phyloP scores from a whole-genome alignment of 2,113 vertebrate genomes.

The Gopherus evgoodei region DNA sequence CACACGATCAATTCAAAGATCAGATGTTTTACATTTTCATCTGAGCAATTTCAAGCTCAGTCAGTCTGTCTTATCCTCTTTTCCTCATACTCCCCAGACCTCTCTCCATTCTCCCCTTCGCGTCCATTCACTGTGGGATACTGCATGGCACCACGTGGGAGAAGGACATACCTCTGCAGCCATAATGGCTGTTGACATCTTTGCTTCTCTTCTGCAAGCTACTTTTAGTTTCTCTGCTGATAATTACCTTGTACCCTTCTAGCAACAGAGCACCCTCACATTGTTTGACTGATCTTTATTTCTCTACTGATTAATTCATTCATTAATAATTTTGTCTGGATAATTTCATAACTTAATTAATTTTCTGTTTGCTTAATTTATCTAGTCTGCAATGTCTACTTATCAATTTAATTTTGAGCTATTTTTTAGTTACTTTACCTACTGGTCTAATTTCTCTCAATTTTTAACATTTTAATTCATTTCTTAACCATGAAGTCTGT shows the following conservation, averaged over 20 bases:
- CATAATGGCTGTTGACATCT: not conserved
- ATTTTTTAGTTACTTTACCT: conserved; percentile 42
- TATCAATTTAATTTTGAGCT: conserved; percentile 54
- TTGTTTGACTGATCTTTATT: not conserved
- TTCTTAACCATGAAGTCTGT: conserved; percentile 40
- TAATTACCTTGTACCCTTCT: not conserved
- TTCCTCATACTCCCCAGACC: not conserved
- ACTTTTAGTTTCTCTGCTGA: not conserved
- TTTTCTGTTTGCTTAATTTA: conserved; percentile 58
- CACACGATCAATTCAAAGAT: not conserved
- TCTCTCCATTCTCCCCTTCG: not conserved
- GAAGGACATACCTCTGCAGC: not conserved
- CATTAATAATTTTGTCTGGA: conserved; percentile 55
- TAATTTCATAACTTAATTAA: conserved; percentile 59
- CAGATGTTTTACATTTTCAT: not conserved
- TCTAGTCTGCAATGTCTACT: conserved; percentile 46
- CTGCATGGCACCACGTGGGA: not conserved
- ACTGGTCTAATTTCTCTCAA: conserved; percentile 20
- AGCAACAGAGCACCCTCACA: not conserved
- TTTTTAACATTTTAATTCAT: conserved; percentile 15
- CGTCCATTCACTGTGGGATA: not conserved
- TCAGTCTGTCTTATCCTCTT: not conserved
- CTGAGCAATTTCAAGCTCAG: not conserved
- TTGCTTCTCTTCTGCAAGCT: not conserved
- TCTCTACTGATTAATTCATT: conserved; percentile 47